These are phyloP conservation scores for Casuarius casuarius DNA, from an alignment of 2,113 vertebrate species.

Conservation along the genomic window DNA sequence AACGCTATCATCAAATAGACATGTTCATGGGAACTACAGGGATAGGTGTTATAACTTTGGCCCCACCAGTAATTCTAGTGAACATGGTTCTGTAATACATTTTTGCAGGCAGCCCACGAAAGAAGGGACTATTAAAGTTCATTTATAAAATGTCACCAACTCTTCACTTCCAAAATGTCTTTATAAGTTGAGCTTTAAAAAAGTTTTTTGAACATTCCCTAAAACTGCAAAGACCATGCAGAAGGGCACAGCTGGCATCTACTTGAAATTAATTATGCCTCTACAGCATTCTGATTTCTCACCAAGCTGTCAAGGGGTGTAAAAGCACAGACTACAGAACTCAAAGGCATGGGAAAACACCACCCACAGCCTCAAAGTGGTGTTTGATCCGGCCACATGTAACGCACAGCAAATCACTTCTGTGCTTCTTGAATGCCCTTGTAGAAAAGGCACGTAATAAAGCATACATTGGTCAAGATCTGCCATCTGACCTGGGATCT, in stretches of 20 bases:
- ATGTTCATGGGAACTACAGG: neutral
- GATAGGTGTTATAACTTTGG: neutral
- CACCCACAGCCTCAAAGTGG: neutral
- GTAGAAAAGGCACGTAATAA: neutral
- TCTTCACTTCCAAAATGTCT: neutral
- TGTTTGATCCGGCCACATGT: neutral
- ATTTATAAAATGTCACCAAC: neutral
- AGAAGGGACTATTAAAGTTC: neutral
- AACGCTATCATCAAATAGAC: neutral
- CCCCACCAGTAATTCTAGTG: neutral
- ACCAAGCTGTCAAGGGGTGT: neutral
- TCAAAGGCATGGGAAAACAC: neutral
- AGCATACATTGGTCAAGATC: neutral
- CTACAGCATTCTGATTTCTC: slow-evolving; percentile 8
- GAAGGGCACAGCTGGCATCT: slow-evolving; percentile 11
- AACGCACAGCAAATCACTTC: neutral
- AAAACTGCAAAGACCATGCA: neutral
- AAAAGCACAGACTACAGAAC: neutral
- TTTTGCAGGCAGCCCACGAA: neutral
- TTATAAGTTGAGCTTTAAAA: neutral
- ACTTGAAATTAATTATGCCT: slow-evolving; percentile 16
- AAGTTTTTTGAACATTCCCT: neutral
- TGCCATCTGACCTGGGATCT: neutral
- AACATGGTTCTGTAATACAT: accelerated
- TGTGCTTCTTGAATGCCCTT: neutral